A percentile compares a stretch with the other conserved stretches of the same genome.
phyloP scores from a whole-genome alignment of 2,797 vertebrate species.

The Chelon auratus region DNA sequence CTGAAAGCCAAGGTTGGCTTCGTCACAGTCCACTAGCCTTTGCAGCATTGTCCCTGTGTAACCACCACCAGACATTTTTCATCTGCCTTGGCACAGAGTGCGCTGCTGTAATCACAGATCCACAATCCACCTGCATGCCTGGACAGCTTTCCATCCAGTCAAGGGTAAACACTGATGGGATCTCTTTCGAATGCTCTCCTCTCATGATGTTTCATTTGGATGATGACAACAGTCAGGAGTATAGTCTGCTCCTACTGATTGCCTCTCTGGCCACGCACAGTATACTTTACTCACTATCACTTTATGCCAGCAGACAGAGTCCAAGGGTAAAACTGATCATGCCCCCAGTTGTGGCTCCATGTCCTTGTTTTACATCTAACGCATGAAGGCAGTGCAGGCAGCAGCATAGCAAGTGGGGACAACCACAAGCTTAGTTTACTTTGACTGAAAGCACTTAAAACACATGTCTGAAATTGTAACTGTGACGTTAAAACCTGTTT shows the following conservation, averaged over 20 bases:
- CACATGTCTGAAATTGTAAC: not conserved
- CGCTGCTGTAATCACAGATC: conserved; percentile 45
- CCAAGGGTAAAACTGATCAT: conserved; percentile 33
- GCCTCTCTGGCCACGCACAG: conserved; percentile 15
- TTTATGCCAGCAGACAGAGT: conserved; percentile 27
- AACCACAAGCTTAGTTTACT: conserved; percentile 26
- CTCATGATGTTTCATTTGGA: conserved; percentile 34
- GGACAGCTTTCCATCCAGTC: conserved; percentile 33
- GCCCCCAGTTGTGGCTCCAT: conserved; percentile 20
- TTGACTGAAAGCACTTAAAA: not conserved
- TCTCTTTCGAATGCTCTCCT: conserved; percentile 10
- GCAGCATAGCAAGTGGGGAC: conserved; percentile 8
- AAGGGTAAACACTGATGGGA: conserved; percentile 45
- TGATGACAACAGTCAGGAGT: conserved; percentile 11
- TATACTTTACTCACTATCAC: conserved; percentile 28
- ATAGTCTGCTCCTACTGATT: conserved; percentile 16
- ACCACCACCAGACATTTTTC: conserved; percentile 52
- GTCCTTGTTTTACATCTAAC: conserved; percentile 14
- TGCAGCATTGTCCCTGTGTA: conserved; percentile 29
- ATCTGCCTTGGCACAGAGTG: conserved; percentile 36
- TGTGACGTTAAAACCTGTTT: not conserved
- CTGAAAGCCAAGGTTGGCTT: conserved; percentile 54
- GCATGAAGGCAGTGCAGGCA: conserved; percentile 2
- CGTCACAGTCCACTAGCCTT: conserved; percentile 30
- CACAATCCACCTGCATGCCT: conserved; percentile 31